Evolutionary conservation across 1,140 invertebrate species (phyloP).

Genomic region (Drosophila baimaii): DNA sequence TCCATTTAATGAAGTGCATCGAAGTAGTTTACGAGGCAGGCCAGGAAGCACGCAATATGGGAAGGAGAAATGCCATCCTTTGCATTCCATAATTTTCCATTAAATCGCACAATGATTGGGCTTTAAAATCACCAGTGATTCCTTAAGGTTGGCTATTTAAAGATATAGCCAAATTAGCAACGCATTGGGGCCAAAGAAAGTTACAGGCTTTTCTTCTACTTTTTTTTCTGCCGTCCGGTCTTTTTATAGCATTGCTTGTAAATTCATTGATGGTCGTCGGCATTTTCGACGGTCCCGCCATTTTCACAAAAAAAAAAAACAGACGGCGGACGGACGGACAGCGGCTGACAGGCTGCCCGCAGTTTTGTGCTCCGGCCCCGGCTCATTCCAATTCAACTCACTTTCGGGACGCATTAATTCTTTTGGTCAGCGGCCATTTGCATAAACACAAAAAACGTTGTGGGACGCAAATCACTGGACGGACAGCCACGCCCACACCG

Average conservation of each 20-base stretch:
- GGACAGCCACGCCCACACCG: conserved; percentile 24
- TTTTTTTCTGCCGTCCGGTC: neutral
- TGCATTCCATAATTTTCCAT: conserved; percentile 8
- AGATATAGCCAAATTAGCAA: conserved; percentile 47
- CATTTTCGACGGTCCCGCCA: conserved; percentile 21
- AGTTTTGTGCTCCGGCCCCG: conserved; percentile 14
- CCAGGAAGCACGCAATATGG: neutral
- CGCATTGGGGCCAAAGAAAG: conserved; percentile 39
- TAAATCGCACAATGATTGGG: conserved; percentile 20
- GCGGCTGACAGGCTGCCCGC: conserved; percentile 14
- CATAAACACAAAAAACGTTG: conserved; percentile 69
- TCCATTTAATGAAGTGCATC: conserved; percentile 47
- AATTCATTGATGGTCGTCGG: conserved; percentile 51
- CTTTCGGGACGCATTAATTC: conserved; percentile 73
- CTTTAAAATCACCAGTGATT: conserved; percentile 6
- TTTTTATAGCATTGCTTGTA: conserved; percentile 55
- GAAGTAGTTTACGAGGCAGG: conserved; percentile 18
- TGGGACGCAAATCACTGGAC: conserved; percentile 54
- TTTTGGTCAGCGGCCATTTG: conserved; percentile 72
- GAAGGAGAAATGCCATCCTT: neutral
- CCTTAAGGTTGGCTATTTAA: conserved; percentile 29
- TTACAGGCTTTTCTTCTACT: conserved; percentile 28
- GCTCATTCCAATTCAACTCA: conserved; percentile 77
- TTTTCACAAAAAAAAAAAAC: conserved; percentile 13
- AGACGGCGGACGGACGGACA: conserved; percentile 20